Evolutionary conservation across 2,113 vertebrate species (phyloP), one percentile per base, ranked within the genome.

Genomic region (Gymnobelideus leadbeateri): DNA sequence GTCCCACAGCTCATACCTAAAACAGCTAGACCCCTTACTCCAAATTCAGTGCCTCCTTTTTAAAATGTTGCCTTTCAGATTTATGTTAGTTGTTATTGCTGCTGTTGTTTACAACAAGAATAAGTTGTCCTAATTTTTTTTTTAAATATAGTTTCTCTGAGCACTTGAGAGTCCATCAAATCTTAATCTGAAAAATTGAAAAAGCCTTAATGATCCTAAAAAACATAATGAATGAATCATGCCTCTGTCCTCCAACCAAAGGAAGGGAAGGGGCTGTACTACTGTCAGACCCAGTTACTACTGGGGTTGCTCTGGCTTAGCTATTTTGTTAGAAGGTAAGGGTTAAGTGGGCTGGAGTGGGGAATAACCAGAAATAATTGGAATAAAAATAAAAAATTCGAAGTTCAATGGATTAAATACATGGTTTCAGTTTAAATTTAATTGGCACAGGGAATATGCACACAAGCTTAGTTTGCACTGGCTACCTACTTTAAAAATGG

Each of bases 341-440:
- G 37, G 43, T 84, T 19, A 43, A 43, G 16, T 43, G 68, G 19
- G 16, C 68, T 84, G n/a, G 68, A 43, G n/a, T 43, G 2, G 16
- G 3, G n/a, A 21, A 84, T 84, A 84, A 84, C 16, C 37, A 21
- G 16, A 84, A 84, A 84, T 84, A 1, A 84, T 7, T 43, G 19
- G 16, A 77, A 77, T n/a, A 77, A 43, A 92, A 52, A 94, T 50
- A 89, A 93, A 96, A 94, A 28, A 25, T 92, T 92, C 90, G 92
- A 55, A 96, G 43, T 43, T 89, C 16, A n/a, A 94, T 89, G 31
- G 55, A 94, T 91, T 94, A 89, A 93, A 47, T 46, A 55, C 95
- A 93, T 94, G 91, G 50, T 91, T 95, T 43, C 37, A 95, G 84
- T 28, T 94, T 77, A 28, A 96, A 84, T 92, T 95, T 95, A 95